These are phyloP conservation scores for Hirtodrosophila cameraria DNA, from an alignment of 2,888 invertebrate species.

Conservation along the genomic window DNA sequence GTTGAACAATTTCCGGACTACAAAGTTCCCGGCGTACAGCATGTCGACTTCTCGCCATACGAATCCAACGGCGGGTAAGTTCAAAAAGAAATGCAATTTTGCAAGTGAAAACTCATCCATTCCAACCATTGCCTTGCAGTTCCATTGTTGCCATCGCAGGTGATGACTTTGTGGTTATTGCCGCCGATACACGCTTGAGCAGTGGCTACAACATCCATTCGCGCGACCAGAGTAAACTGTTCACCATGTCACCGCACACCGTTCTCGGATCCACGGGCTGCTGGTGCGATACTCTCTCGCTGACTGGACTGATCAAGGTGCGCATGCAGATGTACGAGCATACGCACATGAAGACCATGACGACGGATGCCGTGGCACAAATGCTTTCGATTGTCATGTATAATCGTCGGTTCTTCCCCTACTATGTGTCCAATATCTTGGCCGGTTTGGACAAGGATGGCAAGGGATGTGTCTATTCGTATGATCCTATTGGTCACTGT, in stretches of 20 bases:
- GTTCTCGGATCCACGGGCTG: constrained; percentile 98
- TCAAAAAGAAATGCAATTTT: neutral
- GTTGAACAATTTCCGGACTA: constrained; percentile 82
- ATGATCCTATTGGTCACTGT: constrained; percentile 98
- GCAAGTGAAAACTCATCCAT: neutral
- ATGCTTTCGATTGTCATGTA: constrained; percentile 98
- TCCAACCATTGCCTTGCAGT: constrained; percentile 85
- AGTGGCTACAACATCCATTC: constrained; percentile 96
- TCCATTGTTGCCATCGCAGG: constrained; percentile 98
- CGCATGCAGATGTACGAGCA: constrained; percentile 98
- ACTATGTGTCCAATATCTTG: constrained; percentile 97
- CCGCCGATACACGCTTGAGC: constrained; percentile 96
- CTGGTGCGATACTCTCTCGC: constrained; percentile 97
- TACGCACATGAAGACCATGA: constrained; percentile 96
- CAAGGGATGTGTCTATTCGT: constrained; percentile 97
- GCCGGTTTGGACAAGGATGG: constrained; percentile 97
- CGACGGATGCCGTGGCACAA: constrained; percentile 96
- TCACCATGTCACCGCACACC: constrained; percentile 91
- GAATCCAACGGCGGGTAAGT: constrained; percentile 91
- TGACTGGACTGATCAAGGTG: constrained; percentile 92
- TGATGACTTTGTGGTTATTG: constrained; percentile 96
- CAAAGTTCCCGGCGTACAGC: constrained; percentile 83
- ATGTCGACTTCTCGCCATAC: constrained; percentile 88
- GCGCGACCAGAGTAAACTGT: constrained; percentile 94
- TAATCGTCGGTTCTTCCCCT: constrained; percentile 98